These are phyloP conservation scores for Campylorhamphus procurvoides DNA, from an alignment of 2,113 vertebrate species.

Conservation along the genomic window DNA sequence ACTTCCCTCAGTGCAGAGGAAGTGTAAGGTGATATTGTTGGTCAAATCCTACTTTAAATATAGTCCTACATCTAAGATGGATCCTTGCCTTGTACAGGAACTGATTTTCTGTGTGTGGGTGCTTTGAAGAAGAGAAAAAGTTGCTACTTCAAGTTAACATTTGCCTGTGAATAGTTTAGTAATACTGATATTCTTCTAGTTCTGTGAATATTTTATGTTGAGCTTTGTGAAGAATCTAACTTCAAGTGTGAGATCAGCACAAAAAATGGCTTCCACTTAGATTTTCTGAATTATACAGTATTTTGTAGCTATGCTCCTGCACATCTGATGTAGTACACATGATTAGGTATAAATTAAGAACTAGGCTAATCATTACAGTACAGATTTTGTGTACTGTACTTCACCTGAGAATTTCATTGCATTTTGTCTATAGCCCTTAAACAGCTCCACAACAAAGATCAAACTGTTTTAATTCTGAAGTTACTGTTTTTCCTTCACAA, in stretches of 20 bases:
- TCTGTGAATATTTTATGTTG: conserved; percentile 53
- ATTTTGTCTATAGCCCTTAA: neutral
- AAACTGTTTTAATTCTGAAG: neutral
- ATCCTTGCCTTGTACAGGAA: neutral
- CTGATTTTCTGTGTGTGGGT: neutral
- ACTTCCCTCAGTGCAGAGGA: neutral
- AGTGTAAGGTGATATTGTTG: neutral
- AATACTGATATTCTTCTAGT: conserved; percentile 21
- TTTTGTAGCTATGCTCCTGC: neutral
- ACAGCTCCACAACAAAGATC: neutral
- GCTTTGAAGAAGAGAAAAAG: neutral
- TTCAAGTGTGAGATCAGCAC: neutral
- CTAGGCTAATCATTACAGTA: neutral
- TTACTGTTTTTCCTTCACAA: neutral
- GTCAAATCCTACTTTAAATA: neutral
- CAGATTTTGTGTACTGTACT: neutral
- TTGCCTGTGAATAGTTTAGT: conserved; percentile 47
- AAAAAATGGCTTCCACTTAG: neutral
- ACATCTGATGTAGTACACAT: neutral
- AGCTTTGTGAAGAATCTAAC: conserved; percentile 18
- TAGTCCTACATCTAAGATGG: neutral
- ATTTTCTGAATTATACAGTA: neutral
- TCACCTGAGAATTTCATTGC: neutral
- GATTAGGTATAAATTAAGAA: neutral
- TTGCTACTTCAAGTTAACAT: neutral